A percentile compares a stretch with the other conserved stretches of the same genome.
Evolutionary conservation across 2,797 vertebrate species (phyloP).

Genomic region (Setipinna tenuifilis): DNA sequence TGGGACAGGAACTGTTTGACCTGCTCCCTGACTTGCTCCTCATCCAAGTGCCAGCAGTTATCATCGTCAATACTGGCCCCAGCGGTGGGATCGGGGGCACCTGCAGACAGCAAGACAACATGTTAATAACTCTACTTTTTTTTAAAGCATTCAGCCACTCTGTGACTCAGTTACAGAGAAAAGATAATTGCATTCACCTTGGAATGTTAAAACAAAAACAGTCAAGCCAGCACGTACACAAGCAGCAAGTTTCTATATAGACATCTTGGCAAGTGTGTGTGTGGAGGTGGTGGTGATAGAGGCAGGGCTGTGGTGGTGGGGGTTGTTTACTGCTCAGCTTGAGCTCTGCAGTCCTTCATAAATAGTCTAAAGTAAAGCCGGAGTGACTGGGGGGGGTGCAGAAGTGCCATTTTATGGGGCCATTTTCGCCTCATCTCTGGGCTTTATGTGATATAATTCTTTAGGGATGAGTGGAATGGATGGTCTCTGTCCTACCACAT

Average conservation of each 20-base stretch:
- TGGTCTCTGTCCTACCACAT: slow-evolving; percentile 39
- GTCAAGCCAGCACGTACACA: too few species aligned
- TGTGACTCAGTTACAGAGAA: not conserved
- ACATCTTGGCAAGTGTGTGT: too few species aligned
- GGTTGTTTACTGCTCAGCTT: slow-evolving; percentile 1
- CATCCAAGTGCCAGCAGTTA: slow-evolving; percentile 98
- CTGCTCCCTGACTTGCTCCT: slow-evolving; percentile 96
- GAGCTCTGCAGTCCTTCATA: not conserved
- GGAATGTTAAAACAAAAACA: too few species aligned
- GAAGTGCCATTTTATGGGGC: not conserved
- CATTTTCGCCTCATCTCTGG: not conserved
- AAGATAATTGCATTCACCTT: too few species aligned
- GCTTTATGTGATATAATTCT: not conserved
- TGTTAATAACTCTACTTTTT: not conserved
- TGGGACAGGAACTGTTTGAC: slow-evolving; percentile 97
- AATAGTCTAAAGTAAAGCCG: not conserved
- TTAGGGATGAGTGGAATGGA: slow-evolving; percentile 38
- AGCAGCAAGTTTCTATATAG: too few species aligned
- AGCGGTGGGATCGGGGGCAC: slow-evolving; percentile 94
- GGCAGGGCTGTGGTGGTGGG: not conserved
- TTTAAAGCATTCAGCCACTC: not conserved
- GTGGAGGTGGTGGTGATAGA: too few species aligned
- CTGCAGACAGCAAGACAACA: slow-evolving; percentile 65
- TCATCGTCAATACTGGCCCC: slow-evolving; percentile 96
- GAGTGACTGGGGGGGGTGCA: not conserved